Evolutionary conservation across 2,113 vertebrate species (phyloP), one percentile per base, ranked within the genome.

Genomic region (Toxotes jaculatrix): DNA sequence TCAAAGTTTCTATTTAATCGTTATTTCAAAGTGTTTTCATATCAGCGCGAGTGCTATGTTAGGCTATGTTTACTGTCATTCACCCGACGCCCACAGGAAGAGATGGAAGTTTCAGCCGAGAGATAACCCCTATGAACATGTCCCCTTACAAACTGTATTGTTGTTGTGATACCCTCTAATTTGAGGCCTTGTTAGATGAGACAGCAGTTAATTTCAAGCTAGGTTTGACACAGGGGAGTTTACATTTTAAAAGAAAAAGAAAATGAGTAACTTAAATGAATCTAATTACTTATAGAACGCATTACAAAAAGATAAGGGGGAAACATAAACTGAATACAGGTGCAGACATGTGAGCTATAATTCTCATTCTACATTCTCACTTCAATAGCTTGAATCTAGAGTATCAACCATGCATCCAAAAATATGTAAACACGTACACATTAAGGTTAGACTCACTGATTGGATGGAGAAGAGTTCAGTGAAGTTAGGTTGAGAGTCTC

Each of bases 391-490:
- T 36, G 1, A 17, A 40, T 42, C 13, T 13, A 47, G 7, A 32
- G 65, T 27, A 63, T 63, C 0, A 72, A 53, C 4, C 38, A 59
- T 11, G 10, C 27, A 71, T 57, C 2, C 11, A 78, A 65, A 76
- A 14, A 6, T 11, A 65, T 17, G 32, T 42, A 76, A 14, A 6
- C 14, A 61, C 13, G 32, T 42, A 43, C 34, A 47, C 13, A 1
- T 38, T 5, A 4, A 27, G 16, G 13, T n/a, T 49, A 21, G 4
- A 79, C 86, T 95, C 89, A 95, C 96, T 76, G 95, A 96, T 7
- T 97, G 96, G 79, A 98, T 97, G 92, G 97, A 98, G 94, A 97
- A 98, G 53, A 98, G 97, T 92, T 98, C 97, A 5, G 97, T 98
- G 92, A 98, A 97, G 93, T 98, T 98, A 40, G 97, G 97, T 66